A percentile compares a stretch with the other conserved stretches of the same genome.
These are phyloP conservation scores for Hippoglossus stenolepis DNA, from an alignment of 2,113 vertebrate genomes.

Conservation along the genomic window DNA sequence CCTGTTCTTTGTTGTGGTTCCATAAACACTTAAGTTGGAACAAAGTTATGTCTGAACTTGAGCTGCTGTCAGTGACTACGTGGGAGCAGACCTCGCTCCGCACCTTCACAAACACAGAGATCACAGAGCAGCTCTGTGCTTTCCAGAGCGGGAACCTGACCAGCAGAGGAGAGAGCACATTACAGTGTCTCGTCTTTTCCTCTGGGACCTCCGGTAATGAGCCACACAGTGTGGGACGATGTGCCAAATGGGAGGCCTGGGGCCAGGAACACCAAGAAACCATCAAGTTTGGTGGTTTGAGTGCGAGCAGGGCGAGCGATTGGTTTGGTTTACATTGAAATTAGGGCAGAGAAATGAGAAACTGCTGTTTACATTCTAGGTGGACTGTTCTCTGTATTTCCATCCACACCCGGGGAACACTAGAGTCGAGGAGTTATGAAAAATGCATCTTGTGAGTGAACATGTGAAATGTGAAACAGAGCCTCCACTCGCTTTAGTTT, in stretches of 20 bases:
- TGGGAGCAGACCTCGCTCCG: background rate
- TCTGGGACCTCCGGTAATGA: constrained; percentile 59
- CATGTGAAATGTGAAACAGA: constrained; percentile 63
- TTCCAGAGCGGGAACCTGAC: constrained; percentile 21
- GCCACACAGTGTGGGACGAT: constrained; percentile 58
- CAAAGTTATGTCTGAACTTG: background rate
- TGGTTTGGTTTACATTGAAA: constrained; percentile 80
- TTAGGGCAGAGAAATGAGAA: constrained; percentile 80
- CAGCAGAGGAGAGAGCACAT: background rate
- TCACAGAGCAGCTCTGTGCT: constrained; percentile 11
- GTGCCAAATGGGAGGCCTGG: constrained; percentile 69
- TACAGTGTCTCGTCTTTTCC: constrained; percentile 20
- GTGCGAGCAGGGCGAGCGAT: constrained; percentile 58
- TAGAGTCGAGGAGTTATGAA: constrained; percentile 42
- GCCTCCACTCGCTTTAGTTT: constrained; percentile 49
- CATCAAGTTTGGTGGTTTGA: constrained; percentile 80
- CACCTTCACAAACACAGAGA: constrained; percentile 2
- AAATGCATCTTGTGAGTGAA: constrained; percentile 61
- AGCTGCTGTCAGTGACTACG: background rate
- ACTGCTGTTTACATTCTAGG: constrained; percentile 52
- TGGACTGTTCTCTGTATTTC: constrained; percentile 47
- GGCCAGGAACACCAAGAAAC: constrained; percentile 81
- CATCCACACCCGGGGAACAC: constrained; percentile 44
- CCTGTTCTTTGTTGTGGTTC: too few species aligned
- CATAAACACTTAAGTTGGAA: too few species aligned